phyloP scores from a whole-genome alignment of 2,888 invertebrate species.

The Eilema sororculum region DNA sequence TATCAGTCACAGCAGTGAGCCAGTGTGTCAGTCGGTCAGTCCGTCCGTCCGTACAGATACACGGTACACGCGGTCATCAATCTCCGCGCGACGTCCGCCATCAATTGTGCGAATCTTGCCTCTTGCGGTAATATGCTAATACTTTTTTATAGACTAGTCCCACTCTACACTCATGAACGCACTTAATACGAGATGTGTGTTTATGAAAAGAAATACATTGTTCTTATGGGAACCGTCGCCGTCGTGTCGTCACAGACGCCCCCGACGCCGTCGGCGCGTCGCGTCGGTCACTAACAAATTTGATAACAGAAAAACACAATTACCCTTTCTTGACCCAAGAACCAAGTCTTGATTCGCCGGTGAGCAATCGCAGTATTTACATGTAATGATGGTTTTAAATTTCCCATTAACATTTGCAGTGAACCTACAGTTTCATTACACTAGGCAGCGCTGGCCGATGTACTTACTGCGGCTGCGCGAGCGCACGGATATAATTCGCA shows the following conservation, averaged over 20 bases:
- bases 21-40: conserved; percentile 20
- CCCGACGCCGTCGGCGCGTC: no score
- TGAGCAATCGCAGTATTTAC: conserved; percentile 8
- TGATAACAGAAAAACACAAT: background rate
- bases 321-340: background rate
- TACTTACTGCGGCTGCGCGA: background rate
- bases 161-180: no score
- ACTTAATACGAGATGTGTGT: no score
- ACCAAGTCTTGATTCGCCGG: background rate
- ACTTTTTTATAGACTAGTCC: background rate
- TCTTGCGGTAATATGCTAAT: background rate
- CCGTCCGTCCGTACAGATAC: background rate
- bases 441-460: background rate
- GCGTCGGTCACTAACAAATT: background rate
- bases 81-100: background rate
- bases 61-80: background rate
- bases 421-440: conserved; percentile 36
- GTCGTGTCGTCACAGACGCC: background rate
- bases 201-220: background rate
- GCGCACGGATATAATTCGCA: conserved; percentile 11
- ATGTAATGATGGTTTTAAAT: conserved; percentile 17
- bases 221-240: background rate
- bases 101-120: background rate
- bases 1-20: background rate
- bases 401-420: conserved; percentile 40